phyloP scores from a whole-genome alignment of 2,888 invertebrate species.

The Bimastos eiseni region DNA sequence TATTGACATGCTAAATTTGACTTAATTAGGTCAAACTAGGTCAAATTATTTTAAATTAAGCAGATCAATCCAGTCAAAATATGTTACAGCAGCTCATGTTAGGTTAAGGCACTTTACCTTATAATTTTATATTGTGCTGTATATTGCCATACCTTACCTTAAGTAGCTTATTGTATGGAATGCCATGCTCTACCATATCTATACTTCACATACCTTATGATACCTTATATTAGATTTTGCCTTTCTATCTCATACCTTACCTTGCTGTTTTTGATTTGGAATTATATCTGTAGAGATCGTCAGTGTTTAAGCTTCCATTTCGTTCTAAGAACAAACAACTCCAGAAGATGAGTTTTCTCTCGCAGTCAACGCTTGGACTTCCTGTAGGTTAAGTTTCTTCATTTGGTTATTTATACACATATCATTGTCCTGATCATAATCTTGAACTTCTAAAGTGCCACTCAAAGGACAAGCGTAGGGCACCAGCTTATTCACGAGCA shows the following conservation, averaged over 20 bases:
- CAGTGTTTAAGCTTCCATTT: constrained; percentile 16
- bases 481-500: neutral
- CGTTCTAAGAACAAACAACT: constrained; percentile 25
- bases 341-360: constrained; percentile 23
- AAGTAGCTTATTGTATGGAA: neutral
- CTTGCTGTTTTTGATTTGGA: neutral
- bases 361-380: constrained; percentile 27
- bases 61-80: neutral
- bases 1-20: neutral
- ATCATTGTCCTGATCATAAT: neutral
- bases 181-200: neutral
- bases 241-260: neutral
- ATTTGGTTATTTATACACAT: neutral
- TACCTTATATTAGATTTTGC: neutral
- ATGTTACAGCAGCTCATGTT: neutral
- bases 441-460: too few species aligned
- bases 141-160: neutral
- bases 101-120: neutral
- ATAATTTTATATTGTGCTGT: neutral
- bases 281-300: neutral
- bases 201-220: too few species aligned
- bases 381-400: constrained; percentile 38
- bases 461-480: too few species aligned
- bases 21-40: neutral
- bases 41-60: neutral